Conservation (phyloP, 2,797 vertebrate species). For the Hippopotamyrus pictus region DNA sequence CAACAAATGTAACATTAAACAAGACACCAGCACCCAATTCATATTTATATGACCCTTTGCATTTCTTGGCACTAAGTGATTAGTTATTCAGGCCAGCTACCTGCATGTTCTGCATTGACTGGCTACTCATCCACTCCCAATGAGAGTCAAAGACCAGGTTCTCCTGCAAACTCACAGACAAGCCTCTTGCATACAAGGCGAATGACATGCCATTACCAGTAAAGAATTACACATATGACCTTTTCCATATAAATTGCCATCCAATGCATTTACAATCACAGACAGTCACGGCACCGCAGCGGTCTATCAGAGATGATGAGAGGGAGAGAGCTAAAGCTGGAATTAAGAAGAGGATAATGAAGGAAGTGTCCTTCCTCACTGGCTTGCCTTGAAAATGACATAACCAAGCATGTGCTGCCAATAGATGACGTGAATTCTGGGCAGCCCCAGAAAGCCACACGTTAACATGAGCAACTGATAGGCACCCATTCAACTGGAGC, state of each 20-base stretch:
- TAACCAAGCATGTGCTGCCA: not conserved
- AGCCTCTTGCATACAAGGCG: not conserved
- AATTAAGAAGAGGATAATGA: not conserved
- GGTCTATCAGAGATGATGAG: not conserved
- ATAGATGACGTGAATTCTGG: not conserved
- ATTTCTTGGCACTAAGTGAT: not conserved
- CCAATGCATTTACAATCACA: not conserved
- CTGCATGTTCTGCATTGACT: not conserved
- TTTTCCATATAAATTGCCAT: not conserved
- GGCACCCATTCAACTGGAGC: slow-evolving; percentile 21
- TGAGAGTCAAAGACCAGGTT: not conserved
- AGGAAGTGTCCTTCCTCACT: not conserved
- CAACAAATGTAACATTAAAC: not conserved
- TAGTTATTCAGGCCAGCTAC: not conserved
- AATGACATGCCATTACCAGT: not conserved
- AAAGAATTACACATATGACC: not conserved
- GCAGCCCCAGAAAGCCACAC: slow-evolving; percentile 12
- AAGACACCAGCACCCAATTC: not conserved
- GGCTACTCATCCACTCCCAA: not conserved
- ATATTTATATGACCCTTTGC: not conserved
- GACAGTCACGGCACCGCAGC: not conserved
- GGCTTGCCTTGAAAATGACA: not conserved
- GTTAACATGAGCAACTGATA: slow-evolving; percentile 13
- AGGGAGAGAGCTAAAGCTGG: not conserved
- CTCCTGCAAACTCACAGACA: not conserved